Base-by-base conservation (phyloP, 2,888 invertebrate species). In the Synanthedon myopaeformis region DNA sequence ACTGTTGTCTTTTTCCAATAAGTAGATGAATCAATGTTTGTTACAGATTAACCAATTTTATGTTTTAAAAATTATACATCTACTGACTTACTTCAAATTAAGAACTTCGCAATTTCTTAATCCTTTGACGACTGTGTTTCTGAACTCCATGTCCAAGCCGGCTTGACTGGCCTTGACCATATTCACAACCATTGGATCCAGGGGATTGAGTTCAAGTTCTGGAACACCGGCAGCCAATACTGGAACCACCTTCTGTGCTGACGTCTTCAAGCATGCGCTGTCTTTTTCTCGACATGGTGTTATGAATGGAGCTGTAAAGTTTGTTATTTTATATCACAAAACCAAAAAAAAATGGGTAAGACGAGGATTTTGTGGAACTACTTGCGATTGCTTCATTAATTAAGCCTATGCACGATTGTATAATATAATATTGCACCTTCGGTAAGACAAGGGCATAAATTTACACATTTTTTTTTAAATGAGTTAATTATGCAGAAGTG, bases 91-190 rank as follows among this genome's bases (percentile, higher is more conserved):
- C 86, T 58, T 70, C 23, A 83, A 54, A 42, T 55, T 67, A 17
- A 74, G 13, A 11, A 86, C 73, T 0, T 62, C 57, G 57, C 83
- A 82, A 53, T 78, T 66, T 62, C 65, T 68, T 48, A 87, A 58
- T 0, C 86, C 86, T 13, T 65, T 77, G 0, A 85, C 82, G 0
- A 59, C 49, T 0, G 81, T 82, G 41, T 86, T 70, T 41, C 62
- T 72, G 58, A 87, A 86, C 61, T 80, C 76, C 74, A 87, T 70
- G 0, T 63, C 53, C 0, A 87, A 66, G 0, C 87, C 87, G 0
- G 77, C 74, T 56, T 82, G 74, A 55, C 58, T 68, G 13, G 81
- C 72, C 51, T 60, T 57, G 41, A 82, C 77, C 8, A 59, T 61
- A 0, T 64, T 67, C 45, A 87, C 57, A 2, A 28, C 48, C 81